Evolutionary conservation across 2,797 vertebrate genomes (phyloP), one percentile per base, ranked within the genome.

Genomic region (Coracias cyanogaster): DNA sequence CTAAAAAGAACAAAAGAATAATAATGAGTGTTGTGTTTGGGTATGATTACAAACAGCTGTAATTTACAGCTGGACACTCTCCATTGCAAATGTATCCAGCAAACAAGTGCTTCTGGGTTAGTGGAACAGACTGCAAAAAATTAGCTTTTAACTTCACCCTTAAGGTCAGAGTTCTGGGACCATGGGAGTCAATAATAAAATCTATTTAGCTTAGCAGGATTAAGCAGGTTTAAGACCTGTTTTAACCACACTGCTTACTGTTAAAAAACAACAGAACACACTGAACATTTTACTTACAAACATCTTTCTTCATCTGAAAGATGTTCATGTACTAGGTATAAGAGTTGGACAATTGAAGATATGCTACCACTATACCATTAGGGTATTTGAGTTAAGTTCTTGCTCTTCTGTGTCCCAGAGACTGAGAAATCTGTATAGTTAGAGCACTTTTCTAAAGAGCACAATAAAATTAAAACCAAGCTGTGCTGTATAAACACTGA

Each of bases 1-100:
- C 89, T 67, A 81, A 87, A 94, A 89, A 83, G 95, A 96, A 96
- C 94, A 95, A 95, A 97, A 91, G 94, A 93, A 95, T 93, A 94
- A 89, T 95, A 94, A 94, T 93, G 94, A 96, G 67, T 80, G 86
- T 92, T 96, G 91, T 89, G 76, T 92, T 95, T 88, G 94, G 65
- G 61, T 87, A 91, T 93, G 91, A 96, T 89, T 93, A 82, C 92
- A 91, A 96, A 94, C 94, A 96, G 82, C 94, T 96, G 94, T 96
- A 95, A 96, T 96, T 96, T 96, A 95, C 89, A 96, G 92, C 89
- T 96, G 95, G 92, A 92, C 61, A 43, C 83, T 94, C 72, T 80
- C 86, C 48, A 24, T 7, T 86, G 65, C 79, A 93, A 93, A 92
- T 35, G 52, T 15, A 94, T 69, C 45, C 94, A 95, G 71, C 61